These are phyloP conservation scores for Eueides isabella DNA, from an alignment of 1,140 invertebrate genomes.

Conservation along the genomic window DNA sequence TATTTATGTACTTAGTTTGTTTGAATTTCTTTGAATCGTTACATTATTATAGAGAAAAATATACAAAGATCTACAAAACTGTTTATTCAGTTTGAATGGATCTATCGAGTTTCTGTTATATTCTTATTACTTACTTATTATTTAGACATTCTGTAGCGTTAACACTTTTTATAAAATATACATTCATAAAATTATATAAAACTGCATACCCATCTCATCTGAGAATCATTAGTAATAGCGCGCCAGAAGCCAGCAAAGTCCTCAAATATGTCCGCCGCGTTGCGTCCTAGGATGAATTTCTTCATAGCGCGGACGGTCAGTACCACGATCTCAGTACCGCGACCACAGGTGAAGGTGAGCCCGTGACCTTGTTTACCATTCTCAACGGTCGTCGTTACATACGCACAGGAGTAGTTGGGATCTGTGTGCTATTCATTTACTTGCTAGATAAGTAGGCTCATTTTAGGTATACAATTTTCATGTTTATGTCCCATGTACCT, in stretches of 20 bases:
- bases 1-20: too few species aligned
- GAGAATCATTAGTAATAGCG: slow-evolving; percentile 91
- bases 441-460: background rate
- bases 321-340: slow-evolving; percentile 93
- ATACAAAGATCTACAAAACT: too few species aligned
- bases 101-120: background rate
- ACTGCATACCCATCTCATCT: slow-evolving; percentile 92
- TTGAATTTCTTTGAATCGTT: too few species aligned
- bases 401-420: slow-evolving; percentile 95
- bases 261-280: slow-evolving; percentile 86
- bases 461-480: too few species aligned
- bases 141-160: too few species aligned
- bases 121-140: too few species aligned
- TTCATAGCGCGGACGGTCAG: slow-evolving; percentile 88
- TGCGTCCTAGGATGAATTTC: slow-evolving; percentile 85
- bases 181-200: background rate
- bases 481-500: too few species aligned
- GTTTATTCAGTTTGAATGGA: too few species aligned
- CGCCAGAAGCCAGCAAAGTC: slow-evolving; percentile 92
- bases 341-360: slow-evolving; percentile 90
- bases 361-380: slow-evolving; percentile 88
- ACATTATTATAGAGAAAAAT: too few species aligned
- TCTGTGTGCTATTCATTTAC: slow-evolving; percentile 87
- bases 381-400: slow-evolving; percentile 89
- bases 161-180: too few species aligned